These are phyloP conservation scores for Ennomos fuscantarius DNA, from an alignment of 2,888 invertebrate species.

Conservation along the genomic window DNA sequence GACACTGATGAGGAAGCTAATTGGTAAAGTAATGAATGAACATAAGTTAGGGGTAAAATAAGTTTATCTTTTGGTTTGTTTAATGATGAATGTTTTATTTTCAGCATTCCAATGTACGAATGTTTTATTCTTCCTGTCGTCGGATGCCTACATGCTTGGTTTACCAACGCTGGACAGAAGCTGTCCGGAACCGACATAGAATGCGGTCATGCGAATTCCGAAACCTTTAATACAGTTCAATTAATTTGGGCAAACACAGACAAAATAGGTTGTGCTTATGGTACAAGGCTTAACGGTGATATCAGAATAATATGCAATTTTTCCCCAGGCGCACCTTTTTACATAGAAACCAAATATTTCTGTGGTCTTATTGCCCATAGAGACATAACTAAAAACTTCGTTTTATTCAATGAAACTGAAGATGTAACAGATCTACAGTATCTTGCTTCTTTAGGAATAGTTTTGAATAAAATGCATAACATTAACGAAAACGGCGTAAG, in stretches of 20 bases:
- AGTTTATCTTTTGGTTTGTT: too few species aligned
- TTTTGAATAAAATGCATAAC: slow-evolving; percentile 34
- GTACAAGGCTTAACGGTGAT: slow-evolving; percentile 56
- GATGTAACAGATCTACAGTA: slow-evolving; percentile 47
- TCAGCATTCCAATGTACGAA: slow-evolving; percentile 67
- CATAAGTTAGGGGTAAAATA: too few species aligned
- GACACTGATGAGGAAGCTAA: slow-evolving; percentile 41
- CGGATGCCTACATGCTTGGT: slow-evolving; percentile 76
- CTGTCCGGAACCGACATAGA: slow-evolving; percentile 59
- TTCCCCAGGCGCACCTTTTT: slow-evolving; percentile 71
- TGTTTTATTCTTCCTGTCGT: slow-evolving; percentile 67
- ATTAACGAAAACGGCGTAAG: slow-evolving; percentile 6
- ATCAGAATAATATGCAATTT: slow-evolving; percentile 73
- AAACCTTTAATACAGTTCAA: slow-evolving; percentile 66
- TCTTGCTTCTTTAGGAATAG: slow-evolving; percentile 52
- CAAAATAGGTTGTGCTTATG: slow-evolving; percentile 76
- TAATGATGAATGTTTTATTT: slow-evolving; percentile 14
- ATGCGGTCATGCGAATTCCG: slow-evolving; percentile 64
- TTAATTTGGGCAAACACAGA: slow-evolving; percentile 71
- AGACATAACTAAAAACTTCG: slow-evolving; percentile 39
- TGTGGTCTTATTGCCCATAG: slow-evolving; percentile 66
- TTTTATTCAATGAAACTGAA: slow-evolving; percentile 11
- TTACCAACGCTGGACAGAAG: slow-evolving; percentile 58
- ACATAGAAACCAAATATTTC: slow-evolving; percentile 57
- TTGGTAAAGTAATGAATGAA: slow-evolving; percentile 50